A percentile compares a stretch with the other conserved stretches of the same genome.
Evolutionary conservation across 2,797 vertebrate genomes (phyloP).

Genomic region (Micropoecilia bifurca): DNA sequence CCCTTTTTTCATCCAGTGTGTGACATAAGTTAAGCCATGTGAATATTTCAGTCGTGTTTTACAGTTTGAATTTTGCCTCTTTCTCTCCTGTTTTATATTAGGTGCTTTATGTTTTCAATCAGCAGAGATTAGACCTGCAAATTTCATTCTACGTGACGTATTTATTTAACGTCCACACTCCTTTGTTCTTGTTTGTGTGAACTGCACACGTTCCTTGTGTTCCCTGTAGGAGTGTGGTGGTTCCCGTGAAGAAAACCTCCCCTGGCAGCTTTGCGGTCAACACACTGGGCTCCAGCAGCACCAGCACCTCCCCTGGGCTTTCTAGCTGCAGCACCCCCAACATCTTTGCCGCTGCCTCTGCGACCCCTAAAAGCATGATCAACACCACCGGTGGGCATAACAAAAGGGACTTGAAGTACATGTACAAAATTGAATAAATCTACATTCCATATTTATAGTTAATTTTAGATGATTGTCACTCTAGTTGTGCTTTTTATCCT

Average conservation of each 20-base stretch:
- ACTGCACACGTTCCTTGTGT: slow-evolving; percentile 20
- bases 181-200: not conserved
- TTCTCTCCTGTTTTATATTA: not conserved
- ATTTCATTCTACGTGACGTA: too few species aligned
- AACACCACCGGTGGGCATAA: slow-evolving; percentile 86
- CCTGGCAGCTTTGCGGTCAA: slow-evolving; percentile 88
- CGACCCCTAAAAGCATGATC: slow-evolving; percentile 98
- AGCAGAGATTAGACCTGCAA: not conserved
- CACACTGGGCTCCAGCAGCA: slow-evolving; percentile 85
- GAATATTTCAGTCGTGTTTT: not conserved
- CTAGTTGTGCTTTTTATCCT: slow-evolving; percentile 25
- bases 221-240: slow-evolving; percentile 90
- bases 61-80: not conserved
- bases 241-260: slow-evolving; percentile 93
- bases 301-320: slow-evolving; percentile 82
- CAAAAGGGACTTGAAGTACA: slow-evolving; percentile 2
- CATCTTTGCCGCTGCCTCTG: slow-evolving; percentile 91
- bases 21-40: not conserved
- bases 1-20: not conserved
- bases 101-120: not conserved
- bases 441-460: slow-evolving; percentile 5
- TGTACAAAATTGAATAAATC: not conserved
- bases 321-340: slow-evolving; percentile 89
- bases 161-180: not conserved
- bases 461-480: not conserved